Conservation (phyloP, 1,140 invertebrate genomes). For the Gryllus bimaculatus region DNA sequence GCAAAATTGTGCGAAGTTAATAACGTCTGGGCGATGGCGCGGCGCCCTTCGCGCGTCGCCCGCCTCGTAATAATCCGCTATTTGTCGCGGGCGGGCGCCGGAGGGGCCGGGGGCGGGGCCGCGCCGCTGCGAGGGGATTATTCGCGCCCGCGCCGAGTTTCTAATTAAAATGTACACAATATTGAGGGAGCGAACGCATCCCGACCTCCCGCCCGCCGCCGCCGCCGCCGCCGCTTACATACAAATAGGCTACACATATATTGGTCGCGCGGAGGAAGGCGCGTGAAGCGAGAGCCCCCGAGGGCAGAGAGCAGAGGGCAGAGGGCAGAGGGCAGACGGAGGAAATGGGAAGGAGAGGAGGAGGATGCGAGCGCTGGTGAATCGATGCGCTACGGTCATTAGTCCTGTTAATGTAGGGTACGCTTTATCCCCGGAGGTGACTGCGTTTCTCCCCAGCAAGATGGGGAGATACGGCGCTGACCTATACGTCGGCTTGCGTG, state of each 20-base stretch:
- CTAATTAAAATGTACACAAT: slow-evolving; percentile 21
- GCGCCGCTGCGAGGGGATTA: not conserved
- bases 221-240: not conserved
- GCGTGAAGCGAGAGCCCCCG: no score
- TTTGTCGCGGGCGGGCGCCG: slow-evolving; percentile 6
- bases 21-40: not conserved
- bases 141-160: not conserved
- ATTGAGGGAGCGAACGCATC: slow-evolving; percentile 8
- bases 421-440: no score
- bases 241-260: slow-evolving; percentile 9
- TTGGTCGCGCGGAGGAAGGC: not conserved
- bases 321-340: no score
- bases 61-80: slow-evolving; percentile 3
- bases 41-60: not conserved
- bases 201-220: no score
- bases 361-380: no score
- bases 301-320: no score
- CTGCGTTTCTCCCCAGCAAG: no score
- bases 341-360: no score
- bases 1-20: slow-evolving; percentile 4
- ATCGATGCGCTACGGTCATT: no score
- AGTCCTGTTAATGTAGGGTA: no score
- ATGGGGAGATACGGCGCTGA: no score
- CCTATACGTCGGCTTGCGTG: no score
- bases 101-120: not conserved